A percentile compares a stretch with the other conserved stretches of the same genome.
Evolutionary conservation across 2,113 vertebrate species (phyloP).

Genomic region (Hyla sarda): DNA sequence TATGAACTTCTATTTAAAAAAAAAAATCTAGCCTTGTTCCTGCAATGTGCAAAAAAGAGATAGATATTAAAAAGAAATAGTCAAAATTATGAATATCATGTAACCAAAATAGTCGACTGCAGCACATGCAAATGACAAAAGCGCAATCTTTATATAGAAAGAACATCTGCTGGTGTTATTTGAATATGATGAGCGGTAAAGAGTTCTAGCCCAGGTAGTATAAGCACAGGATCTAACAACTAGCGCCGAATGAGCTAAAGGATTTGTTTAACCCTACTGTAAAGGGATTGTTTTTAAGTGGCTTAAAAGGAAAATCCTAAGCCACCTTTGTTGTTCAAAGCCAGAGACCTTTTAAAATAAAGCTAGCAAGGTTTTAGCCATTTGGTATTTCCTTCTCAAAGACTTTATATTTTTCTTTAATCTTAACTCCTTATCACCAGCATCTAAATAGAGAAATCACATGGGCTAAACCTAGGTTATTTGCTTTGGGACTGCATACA

Average conservation of each 20-base stretch:
- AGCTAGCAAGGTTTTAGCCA: constrained; percentile 63
- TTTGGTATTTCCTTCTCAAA: constrained; percentile 68
- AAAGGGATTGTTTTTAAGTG: constrained; percentile 64
- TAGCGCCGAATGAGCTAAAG: constrained; percentile 57
- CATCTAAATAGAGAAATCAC: constrained; percentile 64
- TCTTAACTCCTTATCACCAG: constrained; percentile 70
- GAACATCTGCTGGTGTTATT: background rate
- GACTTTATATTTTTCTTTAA: constrained; percentile 67
- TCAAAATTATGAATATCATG: background rate
- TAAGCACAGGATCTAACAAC: constrained; percentile 38
- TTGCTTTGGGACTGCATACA: constrained; percentile 73
- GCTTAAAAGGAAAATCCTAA: constrained; percentile 66
- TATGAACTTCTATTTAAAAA: background rate
- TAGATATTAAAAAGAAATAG: background rate
- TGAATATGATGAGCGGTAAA: constrained; percentile 19
- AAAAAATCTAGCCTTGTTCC: background rate
- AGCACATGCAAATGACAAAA: background rate
- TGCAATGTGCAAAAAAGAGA: background rate
- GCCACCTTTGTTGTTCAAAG: constrained; percentile 64
- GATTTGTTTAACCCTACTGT: constrained; percentile 61
- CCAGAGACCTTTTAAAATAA: constrained; percentile 66
- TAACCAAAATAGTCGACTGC: background rate
- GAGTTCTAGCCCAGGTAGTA: constrained; percentile 4
- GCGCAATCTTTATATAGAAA: background rate
- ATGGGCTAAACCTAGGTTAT: constrained; percentile 67